Conservation (phyloP, 2,888 invertebrate species). For the Lypha dubia region DNA sequence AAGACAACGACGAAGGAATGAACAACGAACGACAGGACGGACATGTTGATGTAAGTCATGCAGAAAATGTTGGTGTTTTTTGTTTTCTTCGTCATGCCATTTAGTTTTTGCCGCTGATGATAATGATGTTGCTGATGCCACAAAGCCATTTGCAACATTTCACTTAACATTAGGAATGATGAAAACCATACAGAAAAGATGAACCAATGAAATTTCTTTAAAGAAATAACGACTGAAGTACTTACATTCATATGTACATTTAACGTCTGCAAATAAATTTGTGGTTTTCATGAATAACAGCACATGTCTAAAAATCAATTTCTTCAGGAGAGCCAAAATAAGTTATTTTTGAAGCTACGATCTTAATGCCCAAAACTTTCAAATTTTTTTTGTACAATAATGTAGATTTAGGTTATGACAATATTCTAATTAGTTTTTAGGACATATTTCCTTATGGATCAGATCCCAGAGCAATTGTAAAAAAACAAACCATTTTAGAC, state of each 20-base stretch:
- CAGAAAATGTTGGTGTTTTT: conserved; percentile 37
- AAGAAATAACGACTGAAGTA: background rate
- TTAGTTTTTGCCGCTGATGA: conserved; percentile 1
- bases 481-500: too few species aligned
- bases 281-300: too few species aligned
- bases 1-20: conserved; percentile 6
- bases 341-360: too few species aligned
- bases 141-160: conserved; percentile 25
- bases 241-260: conserved; percentile 25
- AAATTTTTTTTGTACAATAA: too few species aligned
- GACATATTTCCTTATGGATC: too few species aligned
- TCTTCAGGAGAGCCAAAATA: too few species aligned
- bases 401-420: too few species aligned
- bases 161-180: background rate
- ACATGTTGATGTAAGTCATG: conserved; percentile 47
- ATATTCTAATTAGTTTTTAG: too few species aligned
- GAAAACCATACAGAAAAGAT: conserved; percentile 2
- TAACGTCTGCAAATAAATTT: too few species aligned
- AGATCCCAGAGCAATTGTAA: too few species aligned
- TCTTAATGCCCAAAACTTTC: too few species aligned
- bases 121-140: background rate
- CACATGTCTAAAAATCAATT: conserved; percentile 62
- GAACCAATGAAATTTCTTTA: background rate
- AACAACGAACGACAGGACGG: conserved; percentile 6
- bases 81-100: conserved; percentile 28